A percentile compares a stretch with the other conserved stretches of the same genome.
These are phyloP conservation scores for Pelagia noctiluca DNA, from an alignment of 30 jellyfish, hydroid and myxozoan genomes.

Conservation along the genomic window DNA sequence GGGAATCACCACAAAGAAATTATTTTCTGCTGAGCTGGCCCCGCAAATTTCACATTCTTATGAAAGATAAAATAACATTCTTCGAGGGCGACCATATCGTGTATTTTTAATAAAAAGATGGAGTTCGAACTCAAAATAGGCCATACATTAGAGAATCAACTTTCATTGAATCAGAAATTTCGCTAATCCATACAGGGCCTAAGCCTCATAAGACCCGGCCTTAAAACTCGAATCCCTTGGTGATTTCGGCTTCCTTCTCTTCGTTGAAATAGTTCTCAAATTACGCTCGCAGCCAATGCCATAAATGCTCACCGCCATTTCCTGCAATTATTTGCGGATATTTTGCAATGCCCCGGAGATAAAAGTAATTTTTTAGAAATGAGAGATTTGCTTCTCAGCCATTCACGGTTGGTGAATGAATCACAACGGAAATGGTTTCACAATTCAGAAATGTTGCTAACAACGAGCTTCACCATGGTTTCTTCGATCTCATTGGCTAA, in stretches of 20 bases:
- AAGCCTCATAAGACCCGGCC: background rate
- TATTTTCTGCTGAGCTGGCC: background rate
- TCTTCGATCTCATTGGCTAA: slow-evolving; percentile 52
- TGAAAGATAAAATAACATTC: background rate
- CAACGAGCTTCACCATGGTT: slow-evolving; percentile 41
- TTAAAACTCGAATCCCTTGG: background rate
- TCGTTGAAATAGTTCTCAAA: background rate
- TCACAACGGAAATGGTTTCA: slow-evolving; percentile 71
- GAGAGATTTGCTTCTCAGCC: slow-evolving; percentile 61
- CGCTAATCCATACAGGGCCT: background rate
- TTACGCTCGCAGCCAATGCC: too few species aligned
- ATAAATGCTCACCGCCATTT: background rate
- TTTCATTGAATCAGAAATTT: background rate
- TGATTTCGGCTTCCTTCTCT: background rate
- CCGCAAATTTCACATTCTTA: background rate
- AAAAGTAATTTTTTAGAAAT: slow-evolving; percentile 25
- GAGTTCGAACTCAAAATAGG: background rate
- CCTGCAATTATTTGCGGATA: background rate
- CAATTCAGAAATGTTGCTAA: slow-evolving; percentile 46
- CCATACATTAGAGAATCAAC: background rate
- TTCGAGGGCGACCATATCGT: background rate
- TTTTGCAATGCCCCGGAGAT: background rate
- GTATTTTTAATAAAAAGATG: background rate
- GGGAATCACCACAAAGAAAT: slow-evolving; percentile 64
- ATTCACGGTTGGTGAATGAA: slow-evolving; percentile 57